phyloP scores from a whole-genome alignment of 1,140 invertebrate genomes.

The Plectus sambesii region DNA sequence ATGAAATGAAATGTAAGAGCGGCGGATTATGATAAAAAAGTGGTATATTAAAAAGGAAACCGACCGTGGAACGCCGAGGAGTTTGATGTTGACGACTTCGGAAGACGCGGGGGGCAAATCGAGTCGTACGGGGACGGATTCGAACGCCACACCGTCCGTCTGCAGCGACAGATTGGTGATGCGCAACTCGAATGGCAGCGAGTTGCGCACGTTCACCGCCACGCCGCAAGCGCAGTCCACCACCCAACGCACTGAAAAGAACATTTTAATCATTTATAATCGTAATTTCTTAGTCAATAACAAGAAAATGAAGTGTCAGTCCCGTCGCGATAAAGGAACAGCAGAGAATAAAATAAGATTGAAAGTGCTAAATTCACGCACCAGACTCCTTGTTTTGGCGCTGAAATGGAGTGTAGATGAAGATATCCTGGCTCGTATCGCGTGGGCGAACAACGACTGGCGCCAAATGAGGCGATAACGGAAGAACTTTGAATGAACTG shows the following conservation, averaged over 20 bases:
- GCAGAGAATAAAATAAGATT: too few relatives aligned
- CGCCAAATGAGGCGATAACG: slow-evolving; percentile 34
- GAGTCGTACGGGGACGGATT: slow-evolving; percentile 30
- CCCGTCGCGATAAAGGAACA: too few relatives aligned
- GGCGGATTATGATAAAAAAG: too few relatives aligned
- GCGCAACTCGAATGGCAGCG: slow-evolving; percentile 33
- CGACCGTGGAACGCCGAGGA: slow-evolving; percentile 40
- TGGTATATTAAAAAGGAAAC: too few relatives aligned
- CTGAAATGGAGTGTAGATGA: slow-evolving; percentile 45
- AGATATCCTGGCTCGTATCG: slow-evolving; percentile 26
- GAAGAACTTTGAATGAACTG: slow-evolving; percentile 30
- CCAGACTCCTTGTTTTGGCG: slow-evolving; percentile 27
- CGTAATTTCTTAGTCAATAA: neutral
- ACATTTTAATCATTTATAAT: neutral
- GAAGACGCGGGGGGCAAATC: slow-evolving; percentile 26
- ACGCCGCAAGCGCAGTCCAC: slow-evolving; percentile 36
- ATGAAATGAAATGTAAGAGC: too few relatives aligned
- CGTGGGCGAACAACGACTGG: slow-evolving; percentile 27
- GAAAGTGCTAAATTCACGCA: slow-evolving; percentile 13
- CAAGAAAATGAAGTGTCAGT: too few relatives aligned
- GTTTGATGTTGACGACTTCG: slow-evolving; percentile 15
- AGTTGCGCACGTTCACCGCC: slow-evolving; percentile 35
- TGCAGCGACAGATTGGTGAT: slow-evolving; percentile 32
- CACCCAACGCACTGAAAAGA: slow-evolving; percentile 36
- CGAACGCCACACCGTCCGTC: slow-evolving; percentile 32